These are phyloP conservation scores for crab-eating macaque (Macaca fascicularis) DNA, from an alignment of 2,113 vertebrate genomes.

Conservation along the genomic window DNA sequence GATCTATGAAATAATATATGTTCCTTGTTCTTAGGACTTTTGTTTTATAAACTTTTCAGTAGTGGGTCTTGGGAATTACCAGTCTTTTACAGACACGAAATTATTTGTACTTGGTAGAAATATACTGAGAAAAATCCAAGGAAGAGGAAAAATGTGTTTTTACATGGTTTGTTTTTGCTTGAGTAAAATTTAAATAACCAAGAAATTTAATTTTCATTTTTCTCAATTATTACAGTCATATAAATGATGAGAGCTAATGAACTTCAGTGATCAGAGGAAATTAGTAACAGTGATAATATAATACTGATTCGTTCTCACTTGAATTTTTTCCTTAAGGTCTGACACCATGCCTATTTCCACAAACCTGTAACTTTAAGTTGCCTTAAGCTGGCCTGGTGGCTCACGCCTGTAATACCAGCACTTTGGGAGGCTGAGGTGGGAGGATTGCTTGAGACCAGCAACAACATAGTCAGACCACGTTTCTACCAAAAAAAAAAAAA, in stretches of 20 bases:
- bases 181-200: constrained; percentile 27
- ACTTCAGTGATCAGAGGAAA: neutral
- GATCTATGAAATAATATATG: neutral
- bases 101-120: neutral
- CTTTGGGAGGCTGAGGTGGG: too few species aligned
- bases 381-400: too few species aligned
- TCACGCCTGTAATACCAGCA: too few species aligned
- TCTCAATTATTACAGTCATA: neutral
- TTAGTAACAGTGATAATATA: neutral
- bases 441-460: too few species aligned
- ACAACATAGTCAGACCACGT: too few species aligned
- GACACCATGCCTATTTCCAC: neutral
- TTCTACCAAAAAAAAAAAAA: too few species aligned
- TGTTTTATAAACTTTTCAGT: constrained; percentile 21
- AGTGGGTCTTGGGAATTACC: neutral
- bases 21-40: neutral
- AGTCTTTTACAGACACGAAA: neutral
- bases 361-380: constrained; percentile 31
- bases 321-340: neutral
- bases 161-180: neutral
- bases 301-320: neutral
- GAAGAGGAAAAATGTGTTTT: neutral
- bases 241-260: constrained; percentile 21
- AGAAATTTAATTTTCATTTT: constrained; percentile 33
- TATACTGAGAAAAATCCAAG: neutral